Conservation (phyloP, 2,113 vertebrate species). For the Potamarius usumacintae region DNA sequence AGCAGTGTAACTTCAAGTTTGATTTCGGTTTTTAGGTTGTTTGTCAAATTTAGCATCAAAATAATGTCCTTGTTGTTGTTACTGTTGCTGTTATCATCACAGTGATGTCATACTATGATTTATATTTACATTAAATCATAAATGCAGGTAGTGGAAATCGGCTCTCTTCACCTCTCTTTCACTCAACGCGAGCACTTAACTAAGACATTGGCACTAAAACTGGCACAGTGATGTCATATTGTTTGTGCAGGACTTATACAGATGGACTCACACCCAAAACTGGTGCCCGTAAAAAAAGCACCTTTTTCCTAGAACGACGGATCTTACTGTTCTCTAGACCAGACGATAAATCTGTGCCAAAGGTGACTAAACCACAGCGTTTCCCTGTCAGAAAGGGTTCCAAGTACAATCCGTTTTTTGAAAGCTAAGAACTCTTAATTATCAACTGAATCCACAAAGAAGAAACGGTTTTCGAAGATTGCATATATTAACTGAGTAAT, state of each 20-base stretch:
- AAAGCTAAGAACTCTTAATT: background rate
- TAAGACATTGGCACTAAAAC: constrained; percentile 1
- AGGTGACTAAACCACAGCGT: background rate
- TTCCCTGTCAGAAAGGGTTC: background rate
- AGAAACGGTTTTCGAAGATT: background rate
- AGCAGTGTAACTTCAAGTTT: background rate
- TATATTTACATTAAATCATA: background rate
- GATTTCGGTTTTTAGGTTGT: background rate
- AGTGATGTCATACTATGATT: background rate
- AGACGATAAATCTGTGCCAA: background rate
- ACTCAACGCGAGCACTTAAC: background rate
- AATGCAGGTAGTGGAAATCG: background rate
- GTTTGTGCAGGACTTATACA: background rate
- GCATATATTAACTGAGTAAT: background rate
- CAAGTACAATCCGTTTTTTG: background rate
- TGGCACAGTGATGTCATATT: constrained; percentile 27
- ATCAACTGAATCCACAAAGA: background rate
- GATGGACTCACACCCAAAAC: background rate
- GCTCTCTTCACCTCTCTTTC: background rate
- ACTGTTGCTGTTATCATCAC: background rate
- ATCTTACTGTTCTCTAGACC: background rate
- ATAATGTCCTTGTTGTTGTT: background rate
- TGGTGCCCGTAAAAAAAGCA: background rate
- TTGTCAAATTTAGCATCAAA: background rate
- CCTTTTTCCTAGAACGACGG: constrained; percentile 38